phyloP scores from a whole-genome alignment of 2,113 vertebrate genomes.

The Nannobrachium achirus region DNA sequence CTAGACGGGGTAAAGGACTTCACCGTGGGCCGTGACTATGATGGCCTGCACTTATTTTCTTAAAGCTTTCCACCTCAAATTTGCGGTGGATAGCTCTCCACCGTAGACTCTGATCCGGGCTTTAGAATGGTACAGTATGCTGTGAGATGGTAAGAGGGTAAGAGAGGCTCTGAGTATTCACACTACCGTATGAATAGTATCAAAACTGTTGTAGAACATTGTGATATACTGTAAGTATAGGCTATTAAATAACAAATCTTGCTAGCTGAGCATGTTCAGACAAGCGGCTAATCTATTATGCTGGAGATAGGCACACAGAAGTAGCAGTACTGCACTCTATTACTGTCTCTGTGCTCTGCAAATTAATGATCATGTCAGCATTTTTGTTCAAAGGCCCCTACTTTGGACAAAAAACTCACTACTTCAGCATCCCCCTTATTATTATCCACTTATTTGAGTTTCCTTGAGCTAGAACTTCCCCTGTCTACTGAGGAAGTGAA shows the following conservation, averaged over 20 bases:
- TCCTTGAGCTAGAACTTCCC: too few relatives aligned
- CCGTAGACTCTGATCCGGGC: too few relatives aligned
- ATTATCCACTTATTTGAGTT: slow-evolving; percentile 68
- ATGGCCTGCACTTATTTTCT: too few relatives aligned
- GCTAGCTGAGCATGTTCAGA: slow-evolving; percentile 62
- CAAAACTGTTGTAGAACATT: slow-evolving; percentile 54
- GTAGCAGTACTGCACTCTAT: slow-evolving; percentile 63
- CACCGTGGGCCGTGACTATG: too few relatives aligned
- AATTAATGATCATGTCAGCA: slow-evolving; percentile 79
- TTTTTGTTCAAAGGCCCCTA: slow-evolving; percentile 78
- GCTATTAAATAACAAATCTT: slow-evolving; percentile 62
- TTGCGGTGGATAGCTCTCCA: too few relatives aligned
- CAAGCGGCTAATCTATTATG: slow-evolving; percentile 71
- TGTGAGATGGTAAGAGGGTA: slow-evolving; percentile 12
- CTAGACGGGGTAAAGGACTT: too few relatives aligned
- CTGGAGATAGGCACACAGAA: slow-evolving; percentile 74
- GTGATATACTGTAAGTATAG: slow-evolving; percentile 61
- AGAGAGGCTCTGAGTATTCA: slow-evolving; percentile 48
- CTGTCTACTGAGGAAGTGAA: slow-evolving; percentile 54
- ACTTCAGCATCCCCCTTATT: slow-evolving; percentile 68
- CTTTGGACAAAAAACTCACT: slow-evolving; percentile 68
- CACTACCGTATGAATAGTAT: slow-evolving; percentile 70
- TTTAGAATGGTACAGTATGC: too few relatives aligned
- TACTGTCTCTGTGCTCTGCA: slow-evolving; percentile 56
- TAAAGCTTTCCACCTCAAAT: too few relatives aligned